phyloP scores from a whole-genome alignment of 2,888 invertebrate genomes.

The Empis livida region DNA sequence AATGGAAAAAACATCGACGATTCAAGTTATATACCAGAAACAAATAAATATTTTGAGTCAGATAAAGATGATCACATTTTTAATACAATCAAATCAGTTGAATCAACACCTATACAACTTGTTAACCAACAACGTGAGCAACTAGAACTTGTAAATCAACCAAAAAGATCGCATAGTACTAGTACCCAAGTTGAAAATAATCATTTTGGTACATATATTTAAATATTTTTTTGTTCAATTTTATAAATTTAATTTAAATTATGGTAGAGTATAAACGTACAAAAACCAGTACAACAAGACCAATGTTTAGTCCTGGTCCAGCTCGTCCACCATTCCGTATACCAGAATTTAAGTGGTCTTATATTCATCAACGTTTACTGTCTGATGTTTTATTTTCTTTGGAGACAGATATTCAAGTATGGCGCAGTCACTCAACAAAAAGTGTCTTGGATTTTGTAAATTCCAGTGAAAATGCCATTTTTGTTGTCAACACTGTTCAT shows the following conservation, averaged over 20 bases:
- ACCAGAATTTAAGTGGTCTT: conserved; percentile 99
- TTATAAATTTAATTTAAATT: neutral
- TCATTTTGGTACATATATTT: conserved; percentile 56
- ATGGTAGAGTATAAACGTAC: conserved; percentile 30
- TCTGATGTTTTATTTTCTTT: conserved; percentile 93
- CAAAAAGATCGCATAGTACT: conserved; percentile 60
- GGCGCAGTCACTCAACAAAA: conserved; percentile 88
- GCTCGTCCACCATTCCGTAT: conserved; percentile 94
- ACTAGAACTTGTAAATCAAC: conserved; percentile 19
- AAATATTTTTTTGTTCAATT: neutral
- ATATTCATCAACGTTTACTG: conserved; percentile 90
- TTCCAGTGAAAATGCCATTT: conserved; percentile 95
- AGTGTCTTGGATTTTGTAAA: conserved; percentile 97
- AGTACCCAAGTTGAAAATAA: conserved; percentile 75
- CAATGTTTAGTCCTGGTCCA: conserved; percentile 89
- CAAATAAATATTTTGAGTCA: conserved; percentile 1
- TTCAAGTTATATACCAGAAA: too few species aligned
- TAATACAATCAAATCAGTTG: neutral
- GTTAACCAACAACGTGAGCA: conserved; percentile 17
- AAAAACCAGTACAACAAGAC: conserved; percentile 55
- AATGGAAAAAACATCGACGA: neutral
- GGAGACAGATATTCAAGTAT: conserved; percentile 93
- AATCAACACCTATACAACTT: conserved; percentile 12
- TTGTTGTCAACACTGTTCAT: conserved; percentile 98
- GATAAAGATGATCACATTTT: conserved; percentile 4